Evolutionary conservation across 2,113 vertebrate genomes (phyloP).

Genomic region (Limanda limanda): DNA sequence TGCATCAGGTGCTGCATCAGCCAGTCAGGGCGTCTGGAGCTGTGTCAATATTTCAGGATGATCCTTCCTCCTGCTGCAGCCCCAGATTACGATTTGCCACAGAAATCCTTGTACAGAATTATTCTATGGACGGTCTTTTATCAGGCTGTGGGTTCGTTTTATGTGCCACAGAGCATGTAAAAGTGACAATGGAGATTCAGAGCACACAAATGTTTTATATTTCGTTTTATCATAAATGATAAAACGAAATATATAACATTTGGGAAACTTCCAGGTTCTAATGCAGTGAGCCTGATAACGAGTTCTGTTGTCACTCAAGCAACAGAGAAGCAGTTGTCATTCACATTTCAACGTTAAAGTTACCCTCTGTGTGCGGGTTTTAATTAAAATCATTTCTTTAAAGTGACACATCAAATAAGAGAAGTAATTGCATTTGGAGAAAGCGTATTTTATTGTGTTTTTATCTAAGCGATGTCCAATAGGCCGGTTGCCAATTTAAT

Average conservation of each 20-base stretch:
- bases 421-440: slow-evolving; percentile 50
- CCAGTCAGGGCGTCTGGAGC: slow-evolving; percentile 27
- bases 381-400: slow-evolving; percentile 42
- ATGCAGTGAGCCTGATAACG: slow-evolving; percentile 7
- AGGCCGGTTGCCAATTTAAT: slow-evolving; percentile 62
- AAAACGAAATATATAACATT: slow-evolving; percentile 18
- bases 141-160: slow-evolving; percentile 18
- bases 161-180: slow-evolving; percentile 12
- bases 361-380: slow-evolving; percentile 29
- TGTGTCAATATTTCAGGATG: slow-evolving; percentile 58
- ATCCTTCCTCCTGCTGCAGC: slow-evolving; percentile 32
- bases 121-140: background rate
- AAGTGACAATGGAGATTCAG: slow-evolving; percentile 34
- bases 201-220: slow-evolving; percentile 3
- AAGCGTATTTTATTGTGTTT: slow-evolving; percentile 38
- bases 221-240: too few relatives aligned
- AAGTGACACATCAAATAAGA: slow-evolving; percentile 33
- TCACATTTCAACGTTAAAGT: slow-evolving; percentile 25
- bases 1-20: slow-evolving; percentile 49
- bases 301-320: background rate
- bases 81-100: slow-evolving; percentile 36
- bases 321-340: slow-evolving; percentile 24
- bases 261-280: slow-evolving; percentile 5
- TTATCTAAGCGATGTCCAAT: slow-evolving; percentile 50
- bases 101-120: slow-evolving; percentile 48